phyloP scores from a whole-genome alignment of 2,113 vertebrate species.

The Dasyprocta punctata region DNA sequence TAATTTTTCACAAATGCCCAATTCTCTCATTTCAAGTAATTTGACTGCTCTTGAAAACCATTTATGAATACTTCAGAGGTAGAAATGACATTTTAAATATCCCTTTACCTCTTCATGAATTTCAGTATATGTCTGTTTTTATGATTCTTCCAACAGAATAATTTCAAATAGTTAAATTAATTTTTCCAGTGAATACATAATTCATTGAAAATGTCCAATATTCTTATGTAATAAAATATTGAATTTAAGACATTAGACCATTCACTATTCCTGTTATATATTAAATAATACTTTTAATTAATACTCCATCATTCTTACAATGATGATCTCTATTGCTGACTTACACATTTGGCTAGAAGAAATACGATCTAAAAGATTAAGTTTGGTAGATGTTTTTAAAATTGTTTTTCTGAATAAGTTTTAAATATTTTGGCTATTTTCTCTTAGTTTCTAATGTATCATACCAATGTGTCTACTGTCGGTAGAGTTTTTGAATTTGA shows the following conservation, averaged over 20 bases:
- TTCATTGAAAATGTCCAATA: background rate
- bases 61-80: background rate
- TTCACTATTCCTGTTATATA: background rate
- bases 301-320: background rate
- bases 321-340: background rate
- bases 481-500: background rate
- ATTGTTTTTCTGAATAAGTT: background rate
- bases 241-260: background rate
- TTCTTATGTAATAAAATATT: background rate
- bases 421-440: background rate
- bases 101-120: background rate
- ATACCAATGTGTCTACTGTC: background rate
- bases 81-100: constrained; percentile 7
- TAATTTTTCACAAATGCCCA: background rate
- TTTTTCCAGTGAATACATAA: background rate
- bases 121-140: background rate
- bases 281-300: background rate
- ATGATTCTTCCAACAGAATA: background rate
- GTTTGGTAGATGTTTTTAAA: background rate
- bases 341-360: background rate
- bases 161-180: background rate
- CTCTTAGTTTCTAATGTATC: background rate
- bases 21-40: background rate
- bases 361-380: background rate
- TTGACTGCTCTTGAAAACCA: background rate